Evolutionary conservation across 2,888 invertebrate genomes (phyloP).

Genomic region (Melinopterus prodromus): DNA sequence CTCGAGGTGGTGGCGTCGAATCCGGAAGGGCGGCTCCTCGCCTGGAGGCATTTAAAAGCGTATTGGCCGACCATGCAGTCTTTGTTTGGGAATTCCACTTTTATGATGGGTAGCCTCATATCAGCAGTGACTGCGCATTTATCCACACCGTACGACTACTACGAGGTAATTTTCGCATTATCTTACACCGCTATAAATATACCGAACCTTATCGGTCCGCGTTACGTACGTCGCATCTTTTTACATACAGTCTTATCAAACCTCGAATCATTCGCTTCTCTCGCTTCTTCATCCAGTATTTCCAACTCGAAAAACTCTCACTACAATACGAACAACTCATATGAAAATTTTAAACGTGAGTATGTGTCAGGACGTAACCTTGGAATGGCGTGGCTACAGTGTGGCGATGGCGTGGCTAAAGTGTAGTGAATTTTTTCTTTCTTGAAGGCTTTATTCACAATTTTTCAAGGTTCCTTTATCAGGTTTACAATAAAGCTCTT

Average conservation of each 20-base stretch:
- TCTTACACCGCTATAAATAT: conserved; percentile 27
- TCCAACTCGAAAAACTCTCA: background rate
- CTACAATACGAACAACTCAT: too few relatives aligned
- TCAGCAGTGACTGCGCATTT: conserved; percentile 72
- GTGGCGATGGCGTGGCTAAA: too few relatives aligned
- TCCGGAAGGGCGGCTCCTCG: conserved; percentile 72
- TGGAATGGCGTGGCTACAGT: too few relatives aligned
- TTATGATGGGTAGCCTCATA: conserved; percentile 71
- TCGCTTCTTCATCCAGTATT: background rate
- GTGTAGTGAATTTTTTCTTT: too few relatives aligned
- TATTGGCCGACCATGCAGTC: conserved; percentile 72
- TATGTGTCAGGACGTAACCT: too few relatives aligned
- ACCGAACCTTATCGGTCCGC: background rate
- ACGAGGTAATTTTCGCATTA: conserved; percentile 64
- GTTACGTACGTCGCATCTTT: background rate
- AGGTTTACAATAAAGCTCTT: too few relatives aligned
- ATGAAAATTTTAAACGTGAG: too few relatives aligned
- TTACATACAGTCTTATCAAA: background rate
- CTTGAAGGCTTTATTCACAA: too few relatives aligned
- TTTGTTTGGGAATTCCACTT: conserved; percentile 71
- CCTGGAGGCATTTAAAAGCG: conserved; percentile 77
- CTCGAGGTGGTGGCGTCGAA: conserved; percentile 78
- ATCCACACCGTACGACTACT: conserved; percentile 77
- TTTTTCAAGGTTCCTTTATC: too few relatives aligned
- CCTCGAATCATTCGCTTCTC: background rate